These are phyloP conservation scores for Sebastes hopkinsi DNA, from an alignment of 2,797 vertebrate genomes.

Conservation along the genomic window DNA sequence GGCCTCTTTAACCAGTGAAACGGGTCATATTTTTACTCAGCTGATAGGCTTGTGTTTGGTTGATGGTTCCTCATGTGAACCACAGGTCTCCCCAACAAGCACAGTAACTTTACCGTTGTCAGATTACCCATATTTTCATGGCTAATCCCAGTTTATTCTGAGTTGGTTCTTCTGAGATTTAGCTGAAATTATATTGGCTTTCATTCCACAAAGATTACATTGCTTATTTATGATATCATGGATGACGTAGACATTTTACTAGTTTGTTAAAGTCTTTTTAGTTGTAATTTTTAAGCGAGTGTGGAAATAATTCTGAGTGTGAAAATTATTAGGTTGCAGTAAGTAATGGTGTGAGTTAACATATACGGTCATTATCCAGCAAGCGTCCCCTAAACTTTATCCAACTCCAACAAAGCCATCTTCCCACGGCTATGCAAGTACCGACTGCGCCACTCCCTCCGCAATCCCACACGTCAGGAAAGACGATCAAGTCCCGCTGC, in stretches of 20 bases:
- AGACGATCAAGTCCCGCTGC: slow-evolving; percentile 61
- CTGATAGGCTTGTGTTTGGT: background rate
- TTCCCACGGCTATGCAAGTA: slow-evolving; percentile 64
- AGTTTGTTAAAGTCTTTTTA: slow-evolving; percentile 25
- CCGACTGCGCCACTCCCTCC: background rate
- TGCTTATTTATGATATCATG: slow-evolving; percentile 18
- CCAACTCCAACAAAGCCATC: slow-evolving; percentile 17
- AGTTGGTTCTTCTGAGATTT: background rate
- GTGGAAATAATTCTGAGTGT: slow-evolving; percentile 8
- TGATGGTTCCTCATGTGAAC: background rate
- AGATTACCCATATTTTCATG: background rate
- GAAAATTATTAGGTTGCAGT: slow-evolving; percentile 41
- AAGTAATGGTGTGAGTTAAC: slow-evolving; percentile 53
- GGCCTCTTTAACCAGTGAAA: background rate
- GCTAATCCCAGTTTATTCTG: background rate
- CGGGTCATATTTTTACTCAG: background rate
- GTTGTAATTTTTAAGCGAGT: slow-evolving; percentile 34
- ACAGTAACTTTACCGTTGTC: background rate
- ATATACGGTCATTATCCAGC: slow-evolving; percentile 13
- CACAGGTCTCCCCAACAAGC: background rate
- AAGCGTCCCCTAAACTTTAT: background rate
- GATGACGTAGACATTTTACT: slow-evolving; percentile 9
- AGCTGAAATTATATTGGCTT: background rate
- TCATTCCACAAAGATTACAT: slow-evolving; percentile 6
- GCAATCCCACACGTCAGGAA: background rate